phyloP scores from a whole-genome alignment of 2,797 vertebrate species.

The Hippocampus kuda region DNA sequence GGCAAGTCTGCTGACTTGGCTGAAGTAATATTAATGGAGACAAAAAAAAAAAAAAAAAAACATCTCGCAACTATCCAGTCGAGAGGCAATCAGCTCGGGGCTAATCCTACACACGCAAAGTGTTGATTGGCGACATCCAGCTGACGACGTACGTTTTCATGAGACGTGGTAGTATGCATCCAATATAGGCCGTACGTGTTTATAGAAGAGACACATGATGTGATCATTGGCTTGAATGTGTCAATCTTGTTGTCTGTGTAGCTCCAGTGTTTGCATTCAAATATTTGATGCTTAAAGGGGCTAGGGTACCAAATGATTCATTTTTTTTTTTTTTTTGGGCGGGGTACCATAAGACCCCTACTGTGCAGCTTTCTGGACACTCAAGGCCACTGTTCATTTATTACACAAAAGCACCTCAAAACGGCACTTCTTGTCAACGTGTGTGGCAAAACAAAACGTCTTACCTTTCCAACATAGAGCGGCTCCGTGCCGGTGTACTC shows the following conservation, averaged over 20 bases:
- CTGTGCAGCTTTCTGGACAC: background rate
- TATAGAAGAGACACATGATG: background rate
- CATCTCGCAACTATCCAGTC: slow-evolving; percentile 45
- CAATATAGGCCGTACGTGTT: background rate
- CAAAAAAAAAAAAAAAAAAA: slow-evolving; percentile 4
- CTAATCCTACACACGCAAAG: slow-evolving; percentile 70
- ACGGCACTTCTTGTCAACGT: background rate
- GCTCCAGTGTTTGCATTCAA: no score
- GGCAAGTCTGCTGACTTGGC: slow-evolving; percentile 46
- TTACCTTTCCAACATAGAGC: slow-evolving; percentile 96
- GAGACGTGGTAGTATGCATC: background rate
- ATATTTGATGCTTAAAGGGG: no score
- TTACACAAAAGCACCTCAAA: background rate
- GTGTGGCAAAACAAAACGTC: background rate
- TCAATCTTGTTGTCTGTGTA: background rate
- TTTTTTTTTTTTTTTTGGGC: no score
- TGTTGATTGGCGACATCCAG: slow-evolving; percentile 64
- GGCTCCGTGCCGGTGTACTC: slow-evolving; percentile 97
- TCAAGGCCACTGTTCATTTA: background rate
- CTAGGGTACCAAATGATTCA: no score
- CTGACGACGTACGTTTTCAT: slow-evolving; percentile 27
- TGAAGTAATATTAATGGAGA: slow-evolving; percentile 21
- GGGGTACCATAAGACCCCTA: no score
- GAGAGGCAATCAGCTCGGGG: slow-evolving; percentile 42
- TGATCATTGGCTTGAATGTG: background rate